Percentiles rank a stretch among this genome's conserved stretches.
These are phyloP conservation scores for Stegodyphus mimosarum DNA, from an alignment of 1,140 invertebrate species.

Conservation along the genomic window DNA sequence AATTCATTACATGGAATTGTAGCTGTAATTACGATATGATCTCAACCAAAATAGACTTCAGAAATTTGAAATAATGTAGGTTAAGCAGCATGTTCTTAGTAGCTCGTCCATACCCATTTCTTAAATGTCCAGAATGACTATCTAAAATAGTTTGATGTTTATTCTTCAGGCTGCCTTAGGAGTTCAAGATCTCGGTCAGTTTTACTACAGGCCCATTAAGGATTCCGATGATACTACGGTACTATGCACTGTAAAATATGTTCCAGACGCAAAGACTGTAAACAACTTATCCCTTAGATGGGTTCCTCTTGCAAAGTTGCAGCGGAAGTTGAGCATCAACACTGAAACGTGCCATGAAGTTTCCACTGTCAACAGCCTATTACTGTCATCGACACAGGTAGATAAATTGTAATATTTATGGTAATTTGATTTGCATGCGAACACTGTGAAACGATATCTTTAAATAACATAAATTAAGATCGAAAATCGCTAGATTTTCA, in stretches of 20 bases:
- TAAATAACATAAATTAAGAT: too few species aligned
- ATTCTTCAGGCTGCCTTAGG: constrained; percentile 76
- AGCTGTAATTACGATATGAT: too few species aligned
- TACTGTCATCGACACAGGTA: constrained; percentile 38
- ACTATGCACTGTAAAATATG: constrained; percentile 84
- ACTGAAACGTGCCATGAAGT: constrained; percentile 5
- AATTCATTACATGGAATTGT: too few species aligned
- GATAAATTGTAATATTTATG: too few species aligned
- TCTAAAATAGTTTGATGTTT: background rate
- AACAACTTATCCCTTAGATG: constrained; percentile 84
- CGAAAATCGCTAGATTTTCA: too few species aligned
- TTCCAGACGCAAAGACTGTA: constrained; percentile 80
- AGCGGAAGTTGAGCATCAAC: constrained; percentile 64
- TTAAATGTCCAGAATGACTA: too few species aligned
- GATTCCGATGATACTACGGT: constrained; percentile 90
- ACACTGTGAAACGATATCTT: too few species aligned
- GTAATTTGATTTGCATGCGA: too few species aligned
- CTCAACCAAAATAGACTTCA: too few species aligned
- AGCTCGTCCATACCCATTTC: too few species aligned
- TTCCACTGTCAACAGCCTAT: constrained; percentile 20
- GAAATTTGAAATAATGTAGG: too few species aligned
- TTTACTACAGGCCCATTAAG: constrained; percentile 89
- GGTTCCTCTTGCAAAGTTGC: constrained; percentile 83
- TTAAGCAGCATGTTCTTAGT: too few species aligned
- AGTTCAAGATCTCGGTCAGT: constrained; percentile 89